Conservation (phyloP, 2,797 vertebrate genomes). For the Esox masquinongy region DNA sequence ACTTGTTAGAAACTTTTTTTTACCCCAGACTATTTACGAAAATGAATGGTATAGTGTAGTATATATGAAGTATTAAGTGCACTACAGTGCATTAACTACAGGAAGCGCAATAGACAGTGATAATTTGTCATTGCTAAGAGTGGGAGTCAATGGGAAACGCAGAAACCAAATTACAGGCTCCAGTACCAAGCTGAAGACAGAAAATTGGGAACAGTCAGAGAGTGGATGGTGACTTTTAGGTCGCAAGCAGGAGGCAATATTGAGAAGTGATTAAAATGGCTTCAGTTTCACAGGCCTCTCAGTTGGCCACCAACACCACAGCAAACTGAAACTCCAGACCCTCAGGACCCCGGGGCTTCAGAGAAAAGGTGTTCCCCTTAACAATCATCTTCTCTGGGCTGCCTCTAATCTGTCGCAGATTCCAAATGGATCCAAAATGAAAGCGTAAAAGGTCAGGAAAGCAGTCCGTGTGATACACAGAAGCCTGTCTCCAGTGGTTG, state of each 20-base stretch:
- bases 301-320: background rate
- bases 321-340: background rate
- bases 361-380: background rate
- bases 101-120: background rate
- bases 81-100: background rate
- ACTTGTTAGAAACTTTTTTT: background rate
- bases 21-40: too few relatives aligned
- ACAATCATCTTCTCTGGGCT: background rate
- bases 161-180: background rate
- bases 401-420: background rate
- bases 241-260: background rate
- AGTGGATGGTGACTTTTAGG: background rate
- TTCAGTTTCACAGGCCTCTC: background rate
- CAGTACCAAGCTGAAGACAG: background rate
- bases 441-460: background rate
- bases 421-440: background rate
- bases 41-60: too few relatives aligned
- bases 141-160: background rate
- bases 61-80: background rate
- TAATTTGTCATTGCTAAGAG: background rate
- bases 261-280: background rate
- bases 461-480: conserved; percentile 3
- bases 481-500: conserved; percentile 10
- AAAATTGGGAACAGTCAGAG: background rate
- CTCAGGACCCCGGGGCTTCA: background rate